Base-by-base conservation (phyloP, 2,888 invertebrate genomes). In the Synergus gifuensis region DNA sequence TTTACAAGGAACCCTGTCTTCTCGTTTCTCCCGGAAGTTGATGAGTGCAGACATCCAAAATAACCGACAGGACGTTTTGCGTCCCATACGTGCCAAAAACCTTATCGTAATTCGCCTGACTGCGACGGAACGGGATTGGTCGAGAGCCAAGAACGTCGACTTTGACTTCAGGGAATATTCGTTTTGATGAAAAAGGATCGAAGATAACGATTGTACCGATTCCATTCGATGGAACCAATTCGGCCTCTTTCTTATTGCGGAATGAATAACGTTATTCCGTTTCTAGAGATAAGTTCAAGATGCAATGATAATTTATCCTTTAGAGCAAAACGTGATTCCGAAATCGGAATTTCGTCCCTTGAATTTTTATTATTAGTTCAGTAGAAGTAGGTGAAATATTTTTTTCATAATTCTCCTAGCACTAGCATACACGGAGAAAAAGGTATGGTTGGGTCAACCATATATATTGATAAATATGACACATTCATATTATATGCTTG, bases 81-180 rank as follows among this genome's bases (percentile, higher is more conserved):
- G 83, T 84, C 76, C 80, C 78, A 78, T 84, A 84, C 79, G 85
- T 86, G 88, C 86, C 88, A 88, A 87, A 88, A 87, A 86, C 84
- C 86, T 89, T 89, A 89, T 90, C 89, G 87, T 87, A 86, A 78
- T 69, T 88, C 85, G 86, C 84, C 81, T 83, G 82, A 83, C 82
- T 80, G 73, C 84, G 84, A 85, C 84, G 84, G 80, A 86, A 85
- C 87, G 84, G 84, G 83, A 89, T 90, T 90, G 90, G 90, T 89
- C 86, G 79, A 66, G 85, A 84, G 90, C 90, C 90, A 90, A 90
- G 87, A 89, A 85, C 82, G 80, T 83, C 85, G 86, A 86, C 78
- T 83, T 84, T 69, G 80, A 84, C 82, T 82, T 69, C 62, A 67
- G 79, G 78, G 80, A 84, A 80, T 80, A 79, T 81, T 77, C 77